Base-by-base conservation (phyloP, 2,888 invertebrate genomes). In the Megaustenia siamemsis region DNA sequence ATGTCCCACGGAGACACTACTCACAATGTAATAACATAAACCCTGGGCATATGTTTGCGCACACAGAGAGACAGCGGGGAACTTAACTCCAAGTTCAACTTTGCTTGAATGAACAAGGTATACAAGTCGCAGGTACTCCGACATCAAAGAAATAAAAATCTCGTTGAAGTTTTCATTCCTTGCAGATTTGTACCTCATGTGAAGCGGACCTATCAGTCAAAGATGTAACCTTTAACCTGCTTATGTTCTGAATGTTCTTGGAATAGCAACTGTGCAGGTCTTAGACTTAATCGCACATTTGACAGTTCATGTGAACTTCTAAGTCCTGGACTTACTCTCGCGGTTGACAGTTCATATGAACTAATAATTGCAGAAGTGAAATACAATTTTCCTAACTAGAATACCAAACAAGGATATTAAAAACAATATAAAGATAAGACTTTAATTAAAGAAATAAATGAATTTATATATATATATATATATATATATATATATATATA, bases 381-480 rank as follows among this genome's bases (percentile, higher is more conserved):
- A n/a, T n/a, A n/a, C n/a, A n/a, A n/a, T n/a, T n/a, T n/a, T n/a
- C n/a, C n/a, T n/a, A n/a, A n/a, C n/a, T 53, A 53, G 6, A 53
- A 53, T 24, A 53, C 53, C 4, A 18, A 53, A 21, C 6, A 49
- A 49, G 6, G 49, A 12, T 28, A 28, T 28, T 24, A 28, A 63
- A 0, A 28, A 8, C 3, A 28, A 63, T 63, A 63, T 28, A 28
- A 28, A 28, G n/a, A 63, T 63, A 63, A 18, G 8, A 15, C 35
- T 38, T 38, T 35, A 68, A 18, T 18, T 35, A 68, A 15, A 35
- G 10, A 35, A 2, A 68, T 68, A 35, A 15, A 68, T 38, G n/a
- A 15, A 68, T 68, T 38, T 68, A 68, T 68, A 68, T 68, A 68
- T 68, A 68, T 68, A 68, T 68, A 68, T 68, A 68, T 68, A 68